phyloP scores from a whole-genome alignment of 2,113 vertebrate species.

The Ceyx cyanopectus region DNA sequence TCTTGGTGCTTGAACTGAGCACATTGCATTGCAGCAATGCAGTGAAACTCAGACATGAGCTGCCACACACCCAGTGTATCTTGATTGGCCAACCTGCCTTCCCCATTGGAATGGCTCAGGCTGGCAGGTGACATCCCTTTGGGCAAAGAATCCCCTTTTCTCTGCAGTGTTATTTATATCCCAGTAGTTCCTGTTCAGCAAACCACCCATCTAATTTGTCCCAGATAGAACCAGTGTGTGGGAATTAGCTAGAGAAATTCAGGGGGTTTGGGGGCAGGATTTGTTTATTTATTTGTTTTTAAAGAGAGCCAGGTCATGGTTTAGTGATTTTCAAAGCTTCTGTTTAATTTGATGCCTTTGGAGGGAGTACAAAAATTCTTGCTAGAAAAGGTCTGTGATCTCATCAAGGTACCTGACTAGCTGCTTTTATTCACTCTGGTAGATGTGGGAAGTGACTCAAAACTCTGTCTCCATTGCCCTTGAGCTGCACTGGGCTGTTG shows the following conservation, averaged over 20 bases:
- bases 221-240: background rate
- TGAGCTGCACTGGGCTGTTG: background rate
- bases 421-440: background rate
- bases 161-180: background rate
- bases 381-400: background rate
- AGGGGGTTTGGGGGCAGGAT: background rate
- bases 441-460: background rate
- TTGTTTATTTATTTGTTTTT: fast-evolving
- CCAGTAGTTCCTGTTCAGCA: background rate
- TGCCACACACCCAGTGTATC: background rate
- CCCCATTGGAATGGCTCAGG: background rate
- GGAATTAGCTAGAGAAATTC: background rate
- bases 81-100: background rate
- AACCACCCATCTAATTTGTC: background rate
- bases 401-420: background rate
- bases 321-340: background rate
- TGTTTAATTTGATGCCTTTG: background rate
- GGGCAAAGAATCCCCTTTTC: background rate
- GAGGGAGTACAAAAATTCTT: background rate
- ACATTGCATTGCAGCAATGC: background rate
- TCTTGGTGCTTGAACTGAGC: background rate
- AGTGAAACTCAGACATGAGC: background rate
- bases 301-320: background rate
- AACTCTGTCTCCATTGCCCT: background rate
- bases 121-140: background rate